Evolutionary conservation across 2,797 vertebrate genomes (phyloP), one percentile per base, ranked within the genome.

Genomic region (Lacerta viridis): DNA sequence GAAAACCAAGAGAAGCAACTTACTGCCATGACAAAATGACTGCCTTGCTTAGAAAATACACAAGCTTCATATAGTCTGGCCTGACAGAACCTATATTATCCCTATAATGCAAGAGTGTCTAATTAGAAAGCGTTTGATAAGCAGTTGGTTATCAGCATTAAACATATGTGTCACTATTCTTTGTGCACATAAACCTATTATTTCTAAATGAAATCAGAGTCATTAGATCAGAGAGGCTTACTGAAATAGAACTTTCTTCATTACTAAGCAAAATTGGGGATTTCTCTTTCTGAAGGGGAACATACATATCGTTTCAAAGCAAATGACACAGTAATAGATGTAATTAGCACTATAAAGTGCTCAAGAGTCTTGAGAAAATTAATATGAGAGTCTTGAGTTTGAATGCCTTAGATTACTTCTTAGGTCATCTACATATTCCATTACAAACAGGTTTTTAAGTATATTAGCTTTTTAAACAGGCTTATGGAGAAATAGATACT

Each of bases 331-430:
- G 96, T 98, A 98, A 98, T 97, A 96, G 96, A 92, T 91, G 94
- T 97, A 98, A 98, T 98, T 98, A 98, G 94, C 96, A 96, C 95
- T 96, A 97, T 97, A 97, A 98, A 98, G 95, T 96, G 77, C 91
- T 97, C 94, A 93, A 96, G 95, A 96, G 94, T 96, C 95, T 96
- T 94, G 94, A 97, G 95, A 85, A 98, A 97, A 97, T 97, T 95
- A 96, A 96, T 97, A 97, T 95, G 90, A 97, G 94, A 89, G 84
- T 95, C 89, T 95, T 90, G 92, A 96, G 87, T 97, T 97, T 97
- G 93, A 97, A 95, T 94, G 93, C 94, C 84, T 92, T 95, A 96
- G 96, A 97, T 97, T 95, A 93, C 91, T 95, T 96, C 93, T 95
- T 94, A 96, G 96, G 96, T 94, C 93, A 94, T 91, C 94, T 94